Evolutionary conservation across 2,888 invertebrate genomes (phyloP).

Genomic region (Poecilus cupreus): DNA sequence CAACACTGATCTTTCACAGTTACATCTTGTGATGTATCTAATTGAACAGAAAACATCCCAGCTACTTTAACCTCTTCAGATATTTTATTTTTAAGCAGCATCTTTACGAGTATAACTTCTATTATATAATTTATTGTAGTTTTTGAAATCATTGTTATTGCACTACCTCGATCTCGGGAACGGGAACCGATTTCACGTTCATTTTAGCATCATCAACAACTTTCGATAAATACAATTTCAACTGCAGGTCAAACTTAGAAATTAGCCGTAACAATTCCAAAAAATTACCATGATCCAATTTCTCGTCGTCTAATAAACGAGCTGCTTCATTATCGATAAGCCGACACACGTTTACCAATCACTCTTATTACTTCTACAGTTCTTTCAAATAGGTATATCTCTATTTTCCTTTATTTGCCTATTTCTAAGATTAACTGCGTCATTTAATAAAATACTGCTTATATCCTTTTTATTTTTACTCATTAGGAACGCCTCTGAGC

Average conservation of each 20-base stretch:
- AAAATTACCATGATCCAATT: constrained; percentile 36
- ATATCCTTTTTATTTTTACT: not conserved
- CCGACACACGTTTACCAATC: constrained; percentile 6
- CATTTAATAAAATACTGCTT: not conserved
- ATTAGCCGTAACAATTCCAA: constrained; percentile 1
- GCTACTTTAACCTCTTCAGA: not conserved
- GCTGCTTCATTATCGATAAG: constrained; percentile 2
- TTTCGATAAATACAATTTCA: not conserved
- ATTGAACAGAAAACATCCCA: not conserved
- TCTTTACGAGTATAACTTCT: not conserved
- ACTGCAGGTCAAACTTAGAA: not conserved
- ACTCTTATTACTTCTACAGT: not conserved
- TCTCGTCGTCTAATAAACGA: not conserved
- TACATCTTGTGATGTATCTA: constrained; percentile 36
- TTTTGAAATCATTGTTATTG: constrained; percentile 24
- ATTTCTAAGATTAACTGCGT: not conserved
- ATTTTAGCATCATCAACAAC: not conserved
- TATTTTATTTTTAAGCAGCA: not conserved
- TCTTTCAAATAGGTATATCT: not conserved
- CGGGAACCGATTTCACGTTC: no score
- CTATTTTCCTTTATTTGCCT: not conserved
- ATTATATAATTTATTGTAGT: not conserved
- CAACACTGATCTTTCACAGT: constrained; percentile 43
- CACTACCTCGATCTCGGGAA: not conserved
- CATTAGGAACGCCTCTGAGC: not conserved